Percentiles rank a stretch among this genome's conserved stretches.
phyloP scores from a whole-genome alignment of 2,797 vertebrate species.

The Takifugu ocellatus region DNA sequence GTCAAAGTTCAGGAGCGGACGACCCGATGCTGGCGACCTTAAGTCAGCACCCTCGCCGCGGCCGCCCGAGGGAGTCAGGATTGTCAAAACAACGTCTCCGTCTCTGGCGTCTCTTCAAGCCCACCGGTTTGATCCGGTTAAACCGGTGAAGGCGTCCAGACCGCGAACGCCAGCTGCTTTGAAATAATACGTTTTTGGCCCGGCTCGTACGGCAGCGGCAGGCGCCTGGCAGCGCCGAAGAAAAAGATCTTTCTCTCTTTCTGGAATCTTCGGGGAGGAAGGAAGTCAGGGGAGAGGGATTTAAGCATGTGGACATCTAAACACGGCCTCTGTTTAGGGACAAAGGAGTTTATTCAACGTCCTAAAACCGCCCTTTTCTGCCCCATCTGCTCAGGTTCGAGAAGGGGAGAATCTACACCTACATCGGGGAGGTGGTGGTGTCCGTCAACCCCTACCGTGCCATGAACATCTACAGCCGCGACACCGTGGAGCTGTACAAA shows the following conservation, averaged over 20 bases:
- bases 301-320: neutral
- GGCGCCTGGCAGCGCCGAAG: constrained; percentile 73
- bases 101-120: neutral
- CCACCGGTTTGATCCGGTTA: constrained; percentile 4
- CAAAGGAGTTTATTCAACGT: neutral
- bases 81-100: constrained; percentile 1
- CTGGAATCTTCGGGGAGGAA: constrained; percentile 61
- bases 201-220: constrained; percentile 65
- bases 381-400: constrained; percentile 83
- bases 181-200: constrained; percentile 31
- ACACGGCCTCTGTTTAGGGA: no score
- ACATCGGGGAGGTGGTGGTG: constrained; percentile 96
- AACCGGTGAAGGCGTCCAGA: constrained; percentile 9
- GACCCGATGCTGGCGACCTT: neutral
- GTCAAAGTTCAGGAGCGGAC: neutral
- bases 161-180: constrained; percentile 4
- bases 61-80: neutral
- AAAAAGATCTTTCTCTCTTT: constrained; percentile 79
- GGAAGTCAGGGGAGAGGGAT: constrained; percentile 55
- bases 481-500: constrained; percentile 91
- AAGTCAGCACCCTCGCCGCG: neutral
- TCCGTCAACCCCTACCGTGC: constrained; percentile 95
- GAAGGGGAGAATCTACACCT: constrained; percentile 93
- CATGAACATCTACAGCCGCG: constrained; percentile 92
- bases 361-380: no score